Base-by-base conservation (phyloP, 2,797 vertebrate species). In the Sebastes itinus region DNA sequence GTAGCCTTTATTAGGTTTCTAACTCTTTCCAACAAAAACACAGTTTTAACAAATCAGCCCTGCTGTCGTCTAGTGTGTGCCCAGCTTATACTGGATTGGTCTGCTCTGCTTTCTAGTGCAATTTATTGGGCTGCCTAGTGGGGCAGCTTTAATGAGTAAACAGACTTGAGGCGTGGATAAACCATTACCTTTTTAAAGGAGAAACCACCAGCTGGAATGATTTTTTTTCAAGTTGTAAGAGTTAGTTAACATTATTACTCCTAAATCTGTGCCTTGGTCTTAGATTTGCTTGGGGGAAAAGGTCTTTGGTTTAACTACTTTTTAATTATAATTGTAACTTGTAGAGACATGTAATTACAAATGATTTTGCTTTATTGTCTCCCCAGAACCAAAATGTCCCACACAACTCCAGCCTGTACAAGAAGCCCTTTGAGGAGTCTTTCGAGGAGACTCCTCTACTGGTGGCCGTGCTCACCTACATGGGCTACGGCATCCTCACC, bases 401-500 rank as follows among this genome's bases (percentile, higher is more conserved):
- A 32, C 94, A 94, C 64, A 97, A 97, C 93, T 94, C 96, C 84
- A 95, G 94, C 55, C 89, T 99, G 64, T 99, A 99, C 92, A 97
- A 97, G 92, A 97, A 95, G 86, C 97, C 97, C 1, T 99, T 97
- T 80, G 92, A 94, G 67, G 97, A 99, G 91, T 97, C 95, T 3
- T 99, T 96, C 82, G 98, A 99, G 89, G 97, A 99, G 94, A 99
- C 98, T 0, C 98, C 98, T 0, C 96, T 99, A 76, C 92, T 99
- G 84, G 97, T 99, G 84, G 98, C 98, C 1, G 98, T 99, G 84
- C 96, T 99, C 88, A 99, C 98, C 9, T 99, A 99, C 2, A 96
- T 99, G 92, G 97, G 98, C 22, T 99, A 99, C 0, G 97, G 98
- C 64, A 98, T 99, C 74, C 98, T 99, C 83, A 99, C 98, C 59